A percentile compares a stretch with the other conserved stretches of the same genome.
Conservation (phyloP, 2,113 vertebrate genomes). For the Laterallus jamaicensis region DNA sequence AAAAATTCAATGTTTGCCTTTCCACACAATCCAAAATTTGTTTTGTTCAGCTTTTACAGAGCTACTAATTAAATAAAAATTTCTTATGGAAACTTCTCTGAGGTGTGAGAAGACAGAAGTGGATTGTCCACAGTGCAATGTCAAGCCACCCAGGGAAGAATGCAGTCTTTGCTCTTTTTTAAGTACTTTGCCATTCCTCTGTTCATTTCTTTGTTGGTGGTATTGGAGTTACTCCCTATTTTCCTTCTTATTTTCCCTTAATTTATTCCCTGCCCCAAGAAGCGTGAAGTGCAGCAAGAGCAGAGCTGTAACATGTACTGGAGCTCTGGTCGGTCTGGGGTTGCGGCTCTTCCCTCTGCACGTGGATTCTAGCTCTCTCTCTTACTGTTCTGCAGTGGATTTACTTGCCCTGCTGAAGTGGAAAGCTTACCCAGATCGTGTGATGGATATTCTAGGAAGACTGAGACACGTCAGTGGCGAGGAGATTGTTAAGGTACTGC, state of each 20-base stretch:
- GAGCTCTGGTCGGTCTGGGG: not conserved
- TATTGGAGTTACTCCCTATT: not conserved
- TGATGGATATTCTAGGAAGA: conserved; percentile 91
- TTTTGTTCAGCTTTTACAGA: not conserved
- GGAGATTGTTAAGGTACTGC: conserved; percentile 92
- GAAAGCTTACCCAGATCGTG: conserved; percentile 93
- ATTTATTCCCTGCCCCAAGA: not conserved
- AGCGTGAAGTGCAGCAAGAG: not conserved
- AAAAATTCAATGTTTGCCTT: not conserved
- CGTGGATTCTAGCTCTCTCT: not conserved
- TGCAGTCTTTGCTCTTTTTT: not conserved
- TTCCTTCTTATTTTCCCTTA: not conserved
- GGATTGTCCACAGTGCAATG: not conserved
- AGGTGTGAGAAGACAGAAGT: not conserved
- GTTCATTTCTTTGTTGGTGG: not conserved
- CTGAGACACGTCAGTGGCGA: conserved; percentile 92
- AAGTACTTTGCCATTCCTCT: not conserved
- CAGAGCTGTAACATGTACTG: not conserved
- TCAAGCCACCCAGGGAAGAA: not conserved
- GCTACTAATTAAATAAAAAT: not conserved
- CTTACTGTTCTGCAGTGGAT: conserved; percentile 81
- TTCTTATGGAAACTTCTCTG: fast-evolving
- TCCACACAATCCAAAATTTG: not conserved
- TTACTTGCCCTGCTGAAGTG: conserved; percentile 93
- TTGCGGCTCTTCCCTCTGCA: not conserved